A percentile compares a stretch with the other conserved stretches of the same genome.
Conservation (phyloP, 35 echinoderm and acorn worm genomes). For the Acanthaster planci region DNA sequence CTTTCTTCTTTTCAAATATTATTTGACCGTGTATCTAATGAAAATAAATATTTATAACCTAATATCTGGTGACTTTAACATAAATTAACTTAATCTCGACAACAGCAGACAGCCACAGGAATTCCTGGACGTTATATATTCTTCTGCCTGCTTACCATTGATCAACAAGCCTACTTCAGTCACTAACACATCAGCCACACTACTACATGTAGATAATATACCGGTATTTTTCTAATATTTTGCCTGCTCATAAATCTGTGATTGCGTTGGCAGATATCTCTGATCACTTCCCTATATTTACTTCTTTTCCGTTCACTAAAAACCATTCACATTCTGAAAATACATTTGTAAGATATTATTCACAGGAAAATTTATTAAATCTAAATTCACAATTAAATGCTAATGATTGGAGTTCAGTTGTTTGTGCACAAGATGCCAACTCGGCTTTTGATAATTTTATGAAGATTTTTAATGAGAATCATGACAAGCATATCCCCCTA, state of each 20-base stretch:
- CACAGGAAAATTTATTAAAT: neutral
- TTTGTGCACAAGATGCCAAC: neutral
- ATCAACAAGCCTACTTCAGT: neutral
- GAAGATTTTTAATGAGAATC: neutral
- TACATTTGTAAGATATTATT: neutral
- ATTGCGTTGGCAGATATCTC: neutral
- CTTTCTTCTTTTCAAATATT: neutral
- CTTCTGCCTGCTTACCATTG: neutral
- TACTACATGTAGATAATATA: too few species aligned
- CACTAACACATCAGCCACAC: neutral
- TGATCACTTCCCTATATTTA: neutral
- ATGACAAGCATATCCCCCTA: too few species aligned
- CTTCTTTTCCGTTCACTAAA: neutral
- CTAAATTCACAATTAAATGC: neutral
- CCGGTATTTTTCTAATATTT: neutral
- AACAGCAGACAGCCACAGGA: too few species aligned
- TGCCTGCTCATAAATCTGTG: neutral
- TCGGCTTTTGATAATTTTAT: neutral
- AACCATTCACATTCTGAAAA: neutral
- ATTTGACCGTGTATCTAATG: neutral
- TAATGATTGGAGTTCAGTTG: too few species aligned
- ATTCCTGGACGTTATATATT: too few species aligned
- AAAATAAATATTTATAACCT: neutral
- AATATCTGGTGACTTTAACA: neutral
- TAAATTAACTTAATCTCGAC: too few species aligned